Percentiles rank a stretch among this genome's conserved stretches.
Evolutionary conservation across 1,140 invertebrate genomes (phyloP).

Genomic region (Chionoecetes opilio): DNA sequence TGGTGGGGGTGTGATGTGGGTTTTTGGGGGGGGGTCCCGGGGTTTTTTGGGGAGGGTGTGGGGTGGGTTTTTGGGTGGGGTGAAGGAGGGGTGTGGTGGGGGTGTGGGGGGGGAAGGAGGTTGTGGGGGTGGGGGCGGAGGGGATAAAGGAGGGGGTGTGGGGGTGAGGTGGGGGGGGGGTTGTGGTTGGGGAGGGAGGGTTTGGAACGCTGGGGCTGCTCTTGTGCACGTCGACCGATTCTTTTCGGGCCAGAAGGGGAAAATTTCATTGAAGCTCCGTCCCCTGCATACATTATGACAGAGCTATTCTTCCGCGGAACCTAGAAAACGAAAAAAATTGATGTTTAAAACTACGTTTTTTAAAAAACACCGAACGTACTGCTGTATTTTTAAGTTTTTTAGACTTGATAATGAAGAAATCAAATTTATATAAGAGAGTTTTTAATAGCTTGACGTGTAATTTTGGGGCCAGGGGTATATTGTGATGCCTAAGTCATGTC

Average conservation of each 20-base stretch:
- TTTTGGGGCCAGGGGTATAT: too few species aligned
- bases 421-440: too few species aligned
- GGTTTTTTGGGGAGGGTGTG: not conserved
- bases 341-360: too few species aligned
- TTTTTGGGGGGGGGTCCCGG: not conserved
- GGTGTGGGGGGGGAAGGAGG: too few species aligned
- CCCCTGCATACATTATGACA: constrained; percentile 72
- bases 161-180: not conserved
- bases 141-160: too few species aligned
- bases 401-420: too few species aligned
- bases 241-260: constrained; percentile 56
- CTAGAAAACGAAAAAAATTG: too few species aligned
- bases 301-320: not conserved
- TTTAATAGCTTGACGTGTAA: not conserved
- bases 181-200: not conserved
- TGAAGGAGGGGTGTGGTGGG: too few species aligned
- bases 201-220: not conserved
- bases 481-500: not conserved
- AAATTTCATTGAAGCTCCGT: constrained; percentile 74
- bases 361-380: too few species aligned
- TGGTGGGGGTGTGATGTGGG: not conserved
- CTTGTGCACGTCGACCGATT: constrained; percentile 56
- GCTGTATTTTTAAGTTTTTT: too few species aligned
- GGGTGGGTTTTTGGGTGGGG: not conserved
- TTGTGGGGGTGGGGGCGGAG: too few species aligned